Base-by-base conservation (phyloP, 2,113 vertebrate genomes). In the Caracal caracal region DNA sequence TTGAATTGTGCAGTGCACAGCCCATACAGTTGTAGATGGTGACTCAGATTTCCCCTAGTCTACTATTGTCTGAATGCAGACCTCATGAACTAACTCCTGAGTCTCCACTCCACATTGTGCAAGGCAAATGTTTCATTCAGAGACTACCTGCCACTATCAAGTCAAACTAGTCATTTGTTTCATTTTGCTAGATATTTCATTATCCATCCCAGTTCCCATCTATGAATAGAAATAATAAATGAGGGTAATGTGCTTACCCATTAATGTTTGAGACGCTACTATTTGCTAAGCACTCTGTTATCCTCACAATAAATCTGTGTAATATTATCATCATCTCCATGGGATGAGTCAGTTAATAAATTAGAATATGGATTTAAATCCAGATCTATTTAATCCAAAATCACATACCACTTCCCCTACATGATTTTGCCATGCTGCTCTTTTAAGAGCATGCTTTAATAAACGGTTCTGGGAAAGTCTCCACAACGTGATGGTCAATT, bases 361-460 rank as follows among this genome's bases (percentile, higher is more conserved):
- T 81, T 87, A 94, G 63, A 95, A 65, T 56, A 76, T n/a, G 24
- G 11, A 71, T 61, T 65, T 94, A 75, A 92, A 76, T 49, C 26
- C 49, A 80, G 26, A 79, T 88, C 19, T 63, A 65, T 68, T 89
- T 86, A 56, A 95, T 80, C 24, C 8, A 20, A 59, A 92, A 84
- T 30, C 15, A 63, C 26, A 56, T 59, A 12, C 8, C 40, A 11
- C 33, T 89, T 51, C 61, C 73, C 51, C 33, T 86, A 33, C 17
- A 66, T 35, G n/a, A 90, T 88, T 90, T 88, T 88, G n/a, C 22
- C 73, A 12, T 22, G 33, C 17, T 56, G 20, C 40, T 85, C 16
- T 56, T 51, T 9, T 49, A 73, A 84, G 5, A 84, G 12, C 30
- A 83, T 16, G 4, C 20, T 66, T 76, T 71, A 33, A 63, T 49